A percentile compares a stretch with the other conserved stretches of the same genome.
phyloP scores from a whole-genome alignment of 2,113 vertebrate species.

The Ammodytes dubius region DNA sequence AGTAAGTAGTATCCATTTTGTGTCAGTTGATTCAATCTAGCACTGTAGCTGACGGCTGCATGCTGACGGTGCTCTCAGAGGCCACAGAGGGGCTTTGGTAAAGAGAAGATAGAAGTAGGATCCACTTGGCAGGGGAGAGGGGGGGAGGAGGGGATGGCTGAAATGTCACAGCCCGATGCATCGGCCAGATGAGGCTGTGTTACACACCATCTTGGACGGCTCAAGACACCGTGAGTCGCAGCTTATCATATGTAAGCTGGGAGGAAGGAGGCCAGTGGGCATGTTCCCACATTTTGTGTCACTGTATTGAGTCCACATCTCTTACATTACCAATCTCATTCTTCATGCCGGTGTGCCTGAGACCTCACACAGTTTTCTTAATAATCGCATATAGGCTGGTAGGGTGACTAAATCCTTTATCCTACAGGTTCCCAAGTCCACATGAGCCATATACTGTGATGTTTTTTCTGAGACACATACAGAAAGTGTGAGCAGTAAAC shows the following conservation, averaged over 20 bases:
- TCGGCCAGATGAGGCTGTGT: conserved; percentile 68
- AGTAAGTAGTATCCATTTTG: conserved; percentile 65
- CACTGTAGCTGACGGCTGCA: conserved; percentile 59
- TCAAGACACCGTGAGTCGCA: conserved; percentile 63
- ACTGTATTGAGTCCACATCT: conserved; percentile 53
- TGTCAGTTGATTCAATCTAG: conserved; percentile 72
- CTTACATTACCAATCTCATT: conserved; percentile 73
- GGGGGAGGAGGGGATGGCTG: neutral
- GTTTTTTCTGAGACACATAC: conserved; percentile 38
- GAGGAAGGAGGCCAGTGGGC: conserved; percentile 57
- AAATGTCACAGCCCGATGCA: conserved; percentile 69
- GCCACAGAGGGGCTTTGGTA: conserved; percentile 39
- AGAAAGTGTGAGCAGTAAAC: conserved; percentile 35
- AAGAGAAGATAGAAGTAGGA: conserved; percentile 58
- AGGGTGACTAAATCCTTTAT: conserved; percentile 63
- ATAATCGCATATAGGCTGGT: conserved; percentile 66
- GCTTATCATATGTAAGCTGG: conserved; percentile 71
- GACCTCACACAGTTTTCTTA: conserved; percentile 65
- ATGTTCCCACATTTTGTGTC: conserved; percentile 46
- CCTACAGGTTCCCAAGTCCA: conserved; percentile 64
- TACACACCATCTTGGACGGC: conserved; percentile 60
- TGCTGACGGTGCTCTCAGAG: conserved; percentile 59
- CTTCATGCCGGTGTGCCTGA: conserved; percentile 67
- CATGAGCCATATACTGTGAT: conserved; percentile 37
- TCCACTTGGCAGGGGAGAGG: conserved; percentile 51